These are phyloP conservation scores for Poeciliopsis occidentalis DNA, from an alignment of 2,113 vertebrate species.

Conservation along the genomic window DNA sequence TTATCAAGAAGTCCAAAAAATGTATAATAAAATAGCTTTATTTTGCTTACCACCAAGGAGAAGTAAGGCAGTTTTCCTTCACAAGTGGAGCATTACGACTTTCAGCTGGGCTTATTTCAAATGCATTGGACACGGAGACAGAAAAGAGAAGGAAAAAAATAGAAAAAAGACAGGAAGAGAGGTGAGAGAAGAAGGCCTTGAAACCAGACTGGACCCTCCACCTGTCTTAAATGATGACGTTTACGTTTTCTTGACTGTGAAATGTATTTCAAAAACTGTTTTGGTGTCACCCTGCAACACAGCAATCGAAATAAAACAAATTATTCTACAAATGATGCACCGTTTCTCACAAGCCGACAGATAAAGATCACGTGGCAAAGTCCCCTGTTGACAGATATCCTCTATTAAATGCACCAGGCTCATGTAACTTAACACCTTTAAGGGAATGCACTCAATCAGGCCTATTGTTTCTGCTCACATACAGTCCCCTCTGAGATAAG, in stretches of 20 bases:
- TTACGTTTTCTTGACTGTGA: no score
- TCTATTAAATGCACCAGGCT: slow-evolving; percentile 74
- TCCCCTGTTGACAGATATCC: slow-evolving; percentile 67
- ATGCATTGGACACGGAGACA: background rate
- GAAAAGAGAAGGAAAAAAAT: no score
- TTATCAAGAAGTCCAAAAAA: background rate
- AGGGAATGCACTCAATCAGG: slow-evolving; percentile 83
- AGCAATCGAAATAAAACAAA: slow-evolving; percentile 31
- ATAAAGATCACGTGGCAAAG: slow-evolving; percentile 61
- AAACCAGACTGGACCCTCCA: background rate
- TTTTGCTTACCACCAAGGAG: no score
- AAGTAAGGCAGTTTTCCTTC: no score
- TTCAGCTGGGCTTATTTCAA: no score
- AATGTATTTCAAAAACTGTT: background rate
- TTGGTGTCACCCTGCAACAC: slow-evolving; percentile 16
- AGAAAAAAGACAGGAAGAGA: no score
- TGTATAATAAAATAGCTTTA: no score
- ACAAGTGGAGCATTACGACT: no score
- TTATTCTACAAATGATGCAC: slow-evolving; percentile 58
- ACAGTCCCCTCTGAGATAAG: slow-evolving; percentile 84
- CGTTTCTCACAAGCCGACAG: slow-evolving; percentile 54
- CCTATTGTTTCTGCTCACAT: slow-evolving; percentile 84
- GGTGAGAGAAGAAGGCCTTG: background rate
- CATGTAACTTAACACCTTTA: slow-evolving; percentile 79
- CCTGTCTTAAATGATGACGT: background rate